Evolutionary conservation across 2,113 vertebrate species (phyloP).

Genomic region (Madoqua kirkii): DNA sequence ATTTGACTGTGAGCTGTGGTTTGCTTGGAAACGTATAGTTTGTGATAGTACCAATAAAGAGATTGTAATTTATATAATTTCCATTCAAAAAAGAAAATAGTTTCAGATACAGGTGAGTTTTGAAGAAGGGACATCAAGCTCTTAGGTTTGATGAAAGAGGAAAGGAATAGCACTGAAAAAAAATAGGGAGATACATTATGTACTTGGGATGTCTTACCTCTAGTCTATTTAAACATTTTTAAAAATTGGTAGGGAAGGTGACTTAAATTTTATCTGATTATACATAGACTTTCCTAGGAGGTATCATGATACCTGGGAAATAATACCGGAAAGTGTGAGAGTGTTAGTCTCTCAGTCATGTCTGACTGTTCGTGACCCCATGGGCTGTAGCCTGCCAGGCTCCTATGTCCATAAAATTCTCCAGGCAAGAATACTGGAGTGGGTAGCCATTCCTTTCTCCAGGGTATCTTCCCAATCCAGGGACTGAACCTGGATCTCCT

Average conservation of each 20-base stretch:
- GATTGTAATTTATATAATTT: conserved; percentile 28
- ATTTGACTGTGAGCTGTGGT: conserved; percentile 71
- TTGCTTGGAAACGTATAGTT: conserved; percentile 60
- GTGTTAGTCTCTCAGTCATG: not conserved
- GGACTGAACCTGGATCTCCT: not conserved
- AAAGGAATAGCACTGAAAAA: not conserved
- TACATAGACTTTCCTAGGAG: not conserved
- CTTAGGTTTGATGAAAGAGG: not conserved
- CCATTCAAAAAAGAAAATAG: conserved; percentile 5
- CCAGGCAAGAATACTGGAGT: not conserved
- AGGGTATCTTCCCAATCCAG: not conserved
- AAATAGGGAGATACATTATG: not conserved
- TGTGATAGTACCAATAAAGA: not conserved
- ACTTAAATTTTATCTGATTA: not conserved
- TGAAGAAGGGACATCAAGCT: conserved; percentile 32
- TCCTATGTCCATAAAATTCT: not conserved
- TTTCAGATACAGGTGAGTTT: conserved; percentile 10
- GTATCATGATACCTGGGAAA: not conserved
- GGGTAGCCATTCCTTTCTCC: not conserved
- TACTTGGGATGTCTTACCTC: not conserved
- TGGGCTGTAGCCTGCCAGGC: not conserved
- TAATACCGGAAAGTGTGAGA: not conserved
- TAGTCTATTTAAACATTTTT: not conserved
- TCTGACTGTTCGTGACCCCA: not conserved
- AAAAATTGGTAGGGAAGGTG: not conserved